These are phyloP conservation scores for Tyria jacobaeae DNA, from an alignment of 2,888 invertebrate genomes.

Conservation along the genomic window DNA sequence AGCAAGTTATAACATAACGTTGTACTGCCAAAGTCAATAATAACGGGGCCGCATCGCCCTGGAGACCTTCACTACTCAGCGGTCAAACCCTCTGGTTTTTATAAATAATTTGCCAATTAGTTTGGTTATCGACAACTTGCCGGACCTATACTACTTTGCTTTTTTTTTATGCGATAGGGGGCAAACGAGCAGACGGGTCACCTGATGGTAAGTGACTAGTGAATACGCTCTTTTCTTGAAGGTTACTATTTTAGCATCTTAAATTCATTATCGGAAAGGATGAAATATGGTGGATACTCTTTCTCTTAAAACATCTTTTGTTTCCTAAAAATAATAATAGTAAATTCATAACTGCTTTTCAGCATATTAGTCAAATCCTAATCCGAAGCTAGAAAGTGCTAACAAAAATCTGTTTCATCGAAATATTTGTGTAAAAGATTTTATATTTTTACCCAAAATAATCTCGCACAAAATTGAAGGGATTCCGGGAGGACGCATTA, in stretches of 20 bases:
- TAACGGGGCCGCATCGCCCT: slow-evolving; percentile 48
- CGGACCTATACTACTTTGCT: slow-evolving; percentile 30
- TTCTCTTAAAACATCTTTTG: too few species aligned
- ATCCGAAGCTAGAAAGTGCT: slow-evolving; percentile 29
- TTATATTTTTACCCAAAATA: slow-evolving; percentile 58
- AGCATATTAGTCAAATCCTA: slow-evolving; percentile 14
- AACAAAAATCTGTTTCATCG: slow-evolving; percentile 44
- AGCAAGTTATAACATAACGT: slow-evolving; percentile 55
- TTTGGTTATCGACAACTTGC: slow-evolving; percentile 33
- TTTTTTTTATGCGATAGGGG: too few species aligned
- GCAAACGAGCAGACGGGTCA: too few species aligned
- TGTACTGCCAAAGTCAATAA: slow-evolving; percentile 62
- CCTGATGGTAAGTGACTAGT: too few species aligned
- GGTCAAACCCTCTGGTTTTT: slow-evolving; percentile 41
- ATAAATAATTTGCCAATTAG: slow-evolving; percentile 45
- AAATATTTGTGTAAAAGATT: slow-evolving; percentile 43
- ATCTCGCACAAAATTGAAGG: slow-evolving; percentile 49
- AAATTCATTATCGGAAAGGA: too few species aligned
- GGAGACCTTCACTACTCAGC: slow-evolving; percentile 42
- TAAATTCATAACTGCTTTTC: background rate
- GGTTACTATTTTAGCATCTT: too few species aligned
- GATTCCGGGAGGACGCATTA: slow-evolving; percentile 19
- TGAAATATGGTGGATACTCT: too few species aligned
- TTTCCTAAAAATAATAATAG: background rate
- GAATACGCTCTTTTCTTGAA: too few species aligned